phyloP scores from a whole-genome alignment of 23 tunicate species.

The Trididemnum clinides region DNA sequence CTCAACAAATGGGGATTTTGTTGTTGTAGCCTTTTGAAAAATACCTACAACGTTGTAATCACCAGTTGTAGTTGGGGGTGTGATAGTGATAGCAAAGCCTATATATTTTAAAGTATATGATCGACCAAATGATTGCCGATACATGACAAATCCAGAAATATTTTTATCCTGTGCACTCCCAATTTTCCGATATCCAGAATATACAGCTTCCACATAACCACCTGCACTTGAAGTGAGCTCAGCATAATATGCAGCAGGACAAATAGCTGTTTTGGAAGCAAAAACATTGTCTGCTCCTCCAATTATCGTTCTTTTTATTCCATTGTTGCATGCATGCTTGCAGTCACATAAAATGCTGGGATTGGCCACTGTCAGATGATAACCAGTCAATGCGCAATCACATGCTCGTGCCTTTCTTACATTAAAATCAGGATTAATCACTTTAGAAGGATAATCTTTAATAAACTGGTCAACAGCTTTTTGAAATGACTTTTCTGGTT shows the following conservation, averaged over 20 bases:
- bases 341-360: conserved; percentile 17
- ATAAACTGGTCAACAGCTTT: background rate
- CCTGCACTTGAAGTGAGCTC: background rate
- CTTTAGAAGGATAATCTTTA: background rate
- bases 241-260: conserved; percentile 7
- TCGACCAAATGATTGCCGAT: background rate
- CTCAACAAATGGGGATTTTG: background rate
- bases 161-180: background rate
- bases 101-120: background rate
- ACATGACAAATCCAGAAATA: background rate
- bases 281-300: conserved; percentile 6
- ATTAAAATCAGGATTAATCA: background rate
- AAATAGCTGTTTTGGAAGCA: background rate
- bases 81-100: background rate
- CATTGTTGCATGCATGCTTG: background rate
- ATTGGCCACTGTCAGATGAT: background rate
- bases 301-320: background rate
- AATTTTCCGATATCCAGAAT: background rate
- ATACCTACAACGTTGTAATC: background rate
- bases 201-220: conserved; percentile 12
- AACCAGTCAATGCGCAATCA: background rate
- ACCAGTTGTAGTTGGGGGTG: conserved; percentile 7
- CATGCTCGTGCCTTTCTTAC: background rate
- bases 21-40: background rate
- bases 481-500: background rate